Conservation (phyloP, 2,888 invertebrate genomes). For the Chrysolina oricalcia region DNA sequence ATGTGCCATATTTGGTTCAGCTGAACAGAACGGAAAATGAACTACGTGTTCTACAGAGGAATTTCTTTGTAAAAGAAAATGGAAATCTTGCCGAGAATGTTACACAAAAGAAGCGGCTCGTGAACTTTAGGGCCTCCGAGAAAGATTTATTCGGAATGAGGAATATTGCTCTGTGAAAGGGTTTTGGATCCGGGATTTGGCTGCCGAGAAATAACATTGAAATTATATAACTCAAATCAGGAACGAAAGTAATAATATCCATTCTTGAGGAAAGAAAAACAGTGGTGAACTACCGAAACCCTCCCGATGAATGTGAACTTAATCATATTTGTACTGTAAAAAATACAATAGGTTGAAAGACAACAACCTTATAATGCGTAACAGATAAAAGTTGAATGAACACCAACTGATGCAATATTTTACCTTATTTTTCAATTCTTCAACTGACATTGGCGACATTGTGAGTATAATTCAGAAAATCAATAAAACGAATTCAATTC, state of each 20-base stretch:
- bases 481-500: too few species aligned
- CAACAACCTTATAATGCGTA: too few species aligned
- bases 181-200: neutral
- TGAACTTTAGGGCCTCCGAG: neutral
- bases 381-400: too few species aligned
- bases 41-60: constrained; percentile 6
- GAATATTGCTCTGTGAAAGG: neutral
- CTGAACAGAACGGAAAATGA: constrained; percentile 14
- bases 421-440: too few species aligned
- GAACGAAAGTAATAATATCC: neutral
- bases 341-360: too few species aligned
- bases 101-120: constrained; percentile 19
- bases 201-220: neutral
- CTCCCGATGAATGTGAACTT: too few species aligned
- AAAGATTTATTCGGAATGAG: constrained; percentile 11
- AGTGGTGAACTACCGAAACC: too few species aligned
- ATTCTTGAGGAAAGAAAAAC: too few species aligned
- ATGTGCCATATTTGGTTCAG: constrained; percentile 8
- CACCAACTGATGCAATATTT: too few species aligned
- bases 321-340: too few species aligned
- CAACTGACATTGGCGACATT: too few species aligned
- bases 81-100: constrained; percentile 17
- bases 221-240: neutral
- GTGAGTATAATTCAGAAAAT: too few species aligned
- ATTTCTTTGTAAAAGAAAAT: constrained; percentile 21